Conservation (phyloP, 37 sponge, comb jelly and placozoan genomes). For the Geodia barretti region DNA sequence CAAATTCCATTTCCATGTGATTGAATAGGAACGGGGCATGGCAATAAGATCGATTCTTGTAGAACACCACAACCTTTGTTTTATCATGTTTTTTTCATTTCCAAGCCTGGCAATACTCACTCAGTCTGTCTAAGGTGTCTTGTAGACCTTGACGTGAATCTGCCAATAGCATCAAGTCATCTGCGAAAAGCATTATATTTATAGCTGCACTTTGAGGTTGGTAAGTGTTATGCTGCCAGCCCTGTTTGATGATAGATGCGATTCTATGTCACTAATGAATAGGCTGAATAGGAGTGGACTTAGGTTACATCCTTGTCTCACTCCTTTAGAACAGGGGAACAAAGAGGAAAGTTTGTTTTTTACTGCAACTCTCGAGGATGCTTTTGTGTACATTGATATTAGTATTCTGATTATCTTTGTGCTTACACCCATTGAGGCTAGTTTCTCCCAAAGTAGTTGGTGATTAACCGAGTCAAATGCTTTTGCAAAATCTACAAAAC, state of each 20-base stretch:
- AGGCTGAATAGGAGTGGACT: conserved; percentile 3
- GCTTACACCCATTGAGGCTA: not conserved
- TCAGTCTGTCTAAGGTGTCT: not conserved
- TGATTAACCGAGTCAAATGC: conserved; percentile 2
- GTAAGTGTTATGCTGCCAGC: not conserved
- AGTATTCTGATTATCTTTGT: not conserved
- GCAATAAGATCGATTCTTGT: not conserved
- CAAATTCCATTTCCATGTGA: not conserved
- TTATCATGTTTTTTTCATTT: not conserved
- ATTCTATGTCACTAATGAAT: not conserved
- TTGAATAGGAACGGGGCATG: not conserved
- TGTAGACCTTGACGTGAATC: not conserved
- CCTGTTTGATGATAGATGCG: not conserved
- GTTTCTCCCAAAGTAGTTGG: not conserved
- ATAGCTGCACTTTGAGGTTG: not conserved
- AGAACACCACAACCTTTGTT: not conserved
- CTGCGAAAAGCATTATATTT: not conserved
- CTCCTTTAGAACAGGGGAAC: conserved; percentile 1
- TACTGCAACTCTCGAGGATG: not conserved
- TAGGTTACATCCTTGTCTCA: conserved; percentile 4
- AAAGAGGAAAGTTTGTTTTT: not conserved
- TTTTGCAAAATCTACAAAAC: conserved; percentile 5
- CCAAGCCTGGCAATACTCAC: not conserved
- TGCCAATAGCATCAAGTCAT: not conserved
- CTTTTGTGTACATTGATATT: not conserved